A percentile compares a stretch with the other conserved stretches of the same genome.
These are phyloP conservation scores for Eilema caniola DNA, from an alignment of 2,888 invertebrate genomes.

Conservation along the genomic window DNA sequence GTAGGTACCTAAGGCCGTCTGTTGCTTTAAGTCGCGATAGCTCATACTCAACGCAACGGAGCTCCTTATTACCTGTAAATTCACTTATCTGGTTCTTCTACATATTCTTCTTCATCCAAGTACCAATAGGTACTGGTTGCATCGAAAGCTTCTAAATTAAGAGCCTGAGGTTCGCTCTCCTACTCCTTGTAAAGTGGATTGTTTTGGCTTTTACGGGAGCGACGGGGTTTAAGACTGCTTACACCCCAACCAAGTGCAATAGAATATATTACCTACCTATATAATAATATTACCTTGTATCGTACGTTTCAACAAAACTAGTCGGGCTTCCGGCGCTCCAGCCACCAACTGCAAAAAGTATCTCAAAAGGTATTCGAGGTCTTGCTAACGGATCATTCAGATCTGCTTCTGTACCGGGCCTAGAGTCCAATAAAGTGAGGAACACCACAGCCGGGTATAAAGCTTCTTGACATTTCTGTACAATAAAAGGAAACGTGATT, in stretches of 20 bases:
- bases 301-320: slow-evolving; percentile 92
- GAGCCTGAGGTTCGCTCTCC: neutral
- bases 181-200: neutral
- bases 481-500: slow-evolving; percentile 28
- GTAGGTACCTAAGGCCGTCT: no score
- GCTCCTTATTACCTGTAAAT: neutral
- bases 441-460: slow-evolving; percentile 85
- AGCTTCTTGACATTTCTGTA: slow-evolving; percentile 85
- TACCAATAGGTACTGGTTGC: no score
- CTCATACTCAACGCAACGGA: no score
- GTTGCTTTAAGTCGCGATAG: no score
- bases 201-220: neutral
- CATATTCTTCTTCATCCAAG: no score
- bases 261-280: no score
- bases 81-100: no score
- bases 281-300: slow-evolving; percentile 86
- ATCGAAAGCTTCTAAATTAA: no score
- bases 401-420: slow-evolving; percentile 81
- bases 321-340: slow-evolving; percentile 95
- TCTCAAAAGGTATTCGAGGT: slow-evolving; percentile 92
- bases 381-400: slow-evolving; percentile 88
- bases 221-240: neutral
- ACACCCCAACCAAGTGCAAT: no score
- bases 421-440: slow-evolving; percentile 81
- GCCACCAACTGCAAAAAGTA: slow-evolving; percentile 94